A percentile compares a stretch with the other conserved stretches of the same genome.
Evolutionary conservation across 2,113 vertebrate genomes (phyloP).

Genomic region (Scophthalmus maximus): DNA sequence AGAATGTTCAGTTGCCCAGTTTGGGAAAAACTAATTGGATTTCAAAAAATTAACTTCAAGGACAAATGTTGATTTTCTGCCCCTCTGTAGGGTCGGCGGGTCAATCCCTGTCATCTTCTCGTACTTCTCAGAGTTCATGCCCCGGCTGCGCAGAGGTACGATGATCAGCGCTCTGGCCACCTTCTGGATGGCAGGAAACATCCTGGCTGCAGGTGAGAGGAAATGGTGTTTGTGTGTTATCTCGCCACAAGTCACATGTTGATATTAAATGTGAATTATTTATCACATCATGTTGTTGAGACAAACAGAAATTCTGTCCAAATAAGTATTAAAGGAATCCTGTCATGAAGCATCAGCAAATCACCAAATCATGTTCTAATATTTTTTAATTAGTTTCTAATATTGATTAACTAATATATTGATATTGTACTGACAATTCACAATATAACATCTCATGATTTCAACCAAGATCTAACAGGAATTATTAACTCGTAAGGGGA

Average conservation of each 20-base stretch:
- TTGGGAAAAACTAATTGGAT: background rate
- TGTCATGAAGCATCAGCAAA: background rate
- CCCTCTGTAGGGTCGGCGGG: conserved; percentile 79
- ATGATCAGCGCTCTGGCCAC: conserved; percentile 86
- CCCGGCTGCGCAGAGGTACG: conserved; percentile 71
- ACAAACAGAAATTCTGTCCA: background rate
- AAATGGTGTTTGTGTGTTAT: background rate
- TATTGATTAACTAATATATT: background rate
- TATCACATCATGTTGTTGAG: background rate
- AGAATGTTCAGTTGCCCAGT: background rate
- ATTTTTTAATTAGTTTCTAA: background rate
- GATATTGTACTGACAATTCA: background rate
- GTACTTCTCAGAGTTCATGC: conserved; percentile 86
- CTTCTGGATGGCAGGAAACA: conserved; percentile 87
- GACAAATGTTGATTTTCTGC: background rate
- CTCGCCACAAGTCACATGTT: background rate
- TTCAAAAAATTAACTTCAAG: background rate
- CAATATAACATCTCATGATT: background rate
- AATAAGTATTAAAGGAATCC: background rate
- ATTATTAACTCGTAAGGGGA: background rate
- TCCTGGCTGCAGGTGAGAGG: conserved; percentile 80
- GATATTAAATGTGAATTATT: no score
- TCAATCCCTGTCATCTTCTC: conserved; percentile 86
- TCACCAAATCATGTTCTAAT: background rate
- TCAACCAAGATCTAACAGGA: background rate